Base-by-base conservation (phyloP, 92 coral and sea anemone genomes). In the Virgularia gustaviana region DNA sequence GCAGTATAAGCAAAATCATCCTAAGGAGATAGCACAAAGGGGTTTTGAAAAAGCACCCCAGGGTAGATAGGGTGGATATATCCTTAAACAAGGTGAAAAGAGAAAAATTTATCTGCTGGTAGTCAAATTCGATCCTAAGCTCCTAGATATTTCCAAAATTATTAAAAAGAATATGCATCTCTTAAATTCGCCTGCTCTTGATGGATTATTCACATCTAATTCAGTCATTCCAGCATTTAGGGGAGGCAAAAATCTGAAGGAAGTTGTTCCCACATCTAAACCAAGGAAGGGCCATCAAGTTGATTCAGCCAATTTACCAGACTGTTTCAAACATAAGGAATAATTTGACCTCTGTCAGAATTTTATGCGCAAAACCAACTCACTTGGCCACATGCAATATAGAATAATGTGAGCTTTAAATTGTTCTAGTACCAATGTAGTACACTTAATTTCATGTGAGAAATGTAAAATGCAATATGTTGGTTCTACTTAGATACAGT, bases 101-200 rank as follows among this genome's bases (percentile, higher is more conserved):
- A 71, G 57, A 32, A 73, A 59, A 4, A 36, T 41, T 0, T 38
- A 27, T 15, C 79, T 70, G 10, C 18, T 73, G 16, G 72, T 76
- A 30, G 35, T 47, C 23, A 28, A 76, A 36, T 76, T 42, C 36
- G 63, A 47, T 30, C 81, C 80, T 39, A 49, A 58, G 25, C 70
- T 75, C 43, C 71, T 54, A 0, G 45, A 62, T 64, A 57, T 75
- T 41, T 36, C 38, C 33, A 13, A 60, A 19, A 34, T 76, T 35
- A 39, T 63, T 32, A 52, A 55, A 65, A 64, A 47, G 37, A 38
- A 75, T 24, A 41, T 54, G 42, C 34, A 9, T 16, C 55, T 74
- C 31, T 37, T 74, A 41, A 41, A 9, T 41, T 9, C 9, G 9
- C 47, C 47, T 9, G 47, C 9, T 9, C 47, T 41, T 9, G n/a